Evolutionary conservation across 2,113 vertebrate genomes (phyloP).

Genomic region (Callopanchax toddi): DNA sequence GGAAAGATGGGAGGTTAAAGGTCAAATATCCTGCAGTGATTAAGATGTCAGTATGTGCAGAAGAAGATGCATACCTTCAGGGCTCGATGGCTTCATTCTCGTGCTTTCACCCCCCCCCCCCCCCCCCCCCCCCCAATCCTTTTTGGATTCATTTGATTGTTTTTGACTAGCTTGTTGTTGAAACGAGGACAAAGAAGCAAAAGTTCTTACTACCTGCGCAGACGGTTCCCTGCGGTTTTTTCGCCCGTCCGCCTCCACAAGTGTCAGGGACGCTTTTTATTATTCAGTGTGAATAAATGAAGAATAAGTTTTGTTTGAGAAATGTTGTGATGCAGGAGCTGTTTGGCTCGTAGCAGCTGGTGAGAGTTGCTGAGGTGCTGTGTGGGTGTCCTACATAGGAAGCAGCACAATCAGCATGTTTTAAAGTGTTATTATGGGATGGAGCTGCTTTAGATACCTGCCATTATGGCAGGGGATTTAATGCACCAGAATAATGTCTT

Average conservation of each 20-base stretch:
- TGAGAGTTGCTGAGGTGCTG: constrained; percentile 49
- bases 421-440: constrained; percentile 46
- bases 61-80: constrained; percentile 47
- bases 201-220: constrained; percentile 9
- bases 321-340: constrained; percentile 26
- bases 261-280: constrained; percentile 40
- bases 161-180: constrained; percentile 36
- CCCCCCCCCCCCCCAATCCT: background rate
- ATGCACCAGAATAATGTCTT: constrained; percentile 5
- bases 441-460: constrained; percentile 58
- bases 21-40: constrained; percentile 54
- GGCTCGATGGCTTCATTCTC: constrained; percentile 28
- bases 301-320: constrained; percentile 19
- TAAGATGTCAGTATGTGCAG: constrained; percentile 62
- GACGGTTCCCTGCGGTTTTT: background rate
- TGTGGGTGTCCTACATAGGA: constrained; percentile 56
- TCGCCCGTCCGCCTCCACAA: constrained; percentile 21
- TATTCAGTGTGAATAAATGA: constrained; percentile 38
- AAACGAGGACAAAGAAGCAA: constrained; percentile 35
- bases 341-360: constrained; percentile 21
- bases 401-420: constrained; percentile 58
- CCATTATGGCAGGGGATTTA: constrained; percentile 32
- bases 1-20: constrained; percentile 28
- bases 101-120: background rate
- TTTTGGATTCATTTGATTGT: constrained; percentile 37